phyloP scores from a whole-genome alignment of 1,140 invertebrate species.

The Meloidogyne exigua region DNA sequence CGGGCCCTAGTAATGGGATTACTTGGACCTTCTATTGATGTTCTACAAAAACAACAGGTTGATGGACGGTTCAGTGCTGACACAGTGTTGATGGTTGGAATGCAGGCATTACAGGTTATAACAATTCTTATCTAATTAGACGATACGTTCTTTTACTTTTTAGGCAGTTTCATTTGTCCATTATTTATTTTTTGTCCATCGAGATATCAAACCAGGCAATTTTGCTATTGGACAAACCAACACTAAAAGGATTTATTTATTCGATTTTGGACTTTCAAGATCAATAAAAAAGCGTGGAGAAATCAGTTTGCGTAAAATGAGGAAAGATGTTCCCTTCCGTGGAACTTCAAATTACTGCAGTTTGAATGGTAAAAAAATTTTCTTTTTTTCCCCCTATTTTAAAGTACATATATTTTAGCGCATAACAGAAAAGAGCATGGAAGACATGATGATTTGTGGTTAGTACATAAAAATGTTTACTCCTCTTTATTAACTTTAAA shows the following conservation, averaged over 20 bases:
- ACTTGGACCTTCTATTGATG: neutral
- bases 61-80: neutral
- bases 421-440: neutral
- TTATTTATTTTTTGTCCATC: neutral
- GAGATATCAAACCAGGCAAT: neutral
- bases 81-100: neutral
- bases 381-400: neutral
- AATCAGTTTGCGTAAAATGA: neutral
- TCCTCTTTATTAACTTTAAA: no score
- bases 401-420: neutral
- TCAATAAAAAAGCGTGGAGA: neutral
- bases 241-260: neutral
- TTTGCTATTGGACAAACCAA: neutral
- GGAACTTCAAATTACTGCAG: constrained; percentile 4
- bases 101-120: neutral
- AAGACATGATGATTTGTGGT: neutral
- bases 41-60: neutral
- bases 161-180: neutral
- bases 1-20: neutral
- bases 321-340: neutral
- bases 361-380: neutral
- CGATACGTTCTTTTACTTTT: neutral
- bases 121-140: no score
- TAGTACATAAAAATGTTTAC: no score
- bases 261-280: neutral